These are phyloP conservation scores for Guaruba guarouba DNA, from an alignment of 2,113 vertebrate species.

Conservation along the genomic window DNA sequence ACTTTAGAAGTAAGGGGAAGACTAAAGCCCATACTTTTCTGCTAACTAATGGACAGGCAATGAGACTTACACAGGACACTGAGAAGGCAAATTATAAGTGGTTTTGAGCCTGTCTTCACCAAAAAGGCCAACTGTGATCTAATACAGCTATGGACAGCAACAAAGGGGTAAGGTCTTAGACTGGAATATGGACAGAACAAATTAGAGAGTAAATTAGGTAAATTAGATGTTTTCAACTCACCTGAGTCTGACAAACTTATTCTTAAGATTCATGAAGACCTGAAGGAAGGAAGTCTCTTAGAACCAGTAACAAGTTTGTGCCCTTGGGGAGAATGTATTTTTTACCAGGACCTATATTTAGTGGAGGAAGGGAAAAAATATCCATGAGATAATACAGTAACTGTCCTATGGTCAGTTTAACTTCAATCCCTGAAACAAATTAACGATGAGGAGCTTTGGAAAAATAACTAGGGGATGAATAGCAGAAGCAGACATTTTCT, in stretches of 20 bases:
- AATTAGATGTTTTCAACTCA: not conserved
- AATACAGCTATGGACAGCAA: not conserved
- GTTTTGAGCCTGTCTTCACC: not conserved
- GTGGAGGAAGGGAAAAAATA: not conserved
- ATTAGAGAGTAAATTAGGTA: not conserved
- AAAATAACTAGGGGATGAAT: not conserved
- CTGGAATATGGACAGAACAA: not conserved
- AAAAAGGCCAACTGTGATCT: not conserved
- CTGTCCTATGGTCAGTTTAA: not conserved
- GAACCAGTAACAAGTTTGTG: not conserved
- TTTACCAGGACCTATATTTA: not conserved
- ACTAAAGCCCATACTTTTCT: not conserved
- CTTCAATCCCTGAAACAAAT: not conserved
- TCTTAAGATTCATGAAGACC: not conserved
- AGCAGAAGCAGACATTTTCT: not conserved
- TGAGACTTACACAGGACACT: not conserved
- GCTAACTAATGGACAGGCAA: not conserved
- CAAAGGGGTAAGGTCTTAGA: not conserved
- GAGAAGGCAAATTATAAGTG: not conserved
- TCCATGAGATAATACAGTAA: not conserved
- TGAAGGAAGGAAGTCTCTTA: not conserved
- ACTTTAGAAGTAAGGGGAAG: not conserved
- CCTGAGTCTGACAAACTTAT: not conserved
- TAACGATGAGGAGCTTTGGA: not conserved
- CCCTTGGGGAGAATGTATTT: not conserved